These are phyloP conservation scores for Alsophila aescularia DNA, from an alignment of 2,888 invertebrate genomes.

Conservation along the genomic window DNA sequence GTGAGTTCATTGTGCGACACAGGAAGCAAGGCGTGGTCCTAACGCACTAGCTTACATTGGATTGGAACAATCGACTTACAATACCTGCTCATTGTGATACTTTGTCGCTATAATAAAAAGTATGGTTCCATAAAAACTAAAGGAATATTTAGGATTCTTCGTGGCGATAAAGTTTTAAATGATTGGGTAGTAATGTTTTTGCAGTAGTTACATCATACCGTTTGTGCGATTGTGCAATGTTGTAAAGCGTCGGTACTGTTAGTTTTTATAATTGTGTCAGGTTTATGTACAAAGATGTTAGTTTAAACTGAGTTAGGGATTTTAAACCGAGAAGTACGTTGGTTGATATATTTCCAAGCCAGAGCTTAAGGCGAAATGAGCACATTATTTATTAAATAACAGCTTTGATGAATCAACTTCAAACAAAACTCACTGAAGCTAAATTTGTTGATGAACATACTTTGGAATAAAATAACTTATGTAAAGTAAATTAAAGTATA, in stretches of 20 bases:
- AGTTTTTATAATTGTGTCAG: background rate
- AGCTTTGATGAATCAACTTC: no score
- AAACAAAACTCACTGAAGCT: no score
- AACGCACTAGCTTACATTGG: conserved; percentile 3
- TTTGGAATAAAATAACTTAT: no score
- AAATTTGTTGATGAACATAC: no score
- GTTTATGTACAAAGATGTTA: no score
- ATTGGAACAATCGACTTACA: background rate
- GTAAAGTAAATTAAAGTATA: no score
- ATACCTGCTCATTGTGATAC: background rate
- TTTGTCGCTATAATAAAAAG: background rate
- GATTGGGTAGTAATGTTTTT: background rate
- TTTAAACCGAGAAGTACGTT: no score
- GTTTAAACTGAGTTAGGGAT: no score
- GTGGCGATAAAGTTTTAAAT: background rate
- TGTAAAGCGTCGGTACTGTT: background rate
- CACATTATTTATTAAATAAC: no score
- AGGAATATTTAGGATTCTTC: background rate
- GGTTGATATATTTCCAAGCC: no score
- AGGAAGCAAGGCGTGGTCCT: conserved; percentile 9
- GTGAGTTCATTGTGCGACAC: background rate
- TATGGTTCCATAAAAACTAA: background rate
- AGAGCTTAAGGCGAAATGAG: no score
- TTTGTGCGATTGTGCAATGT: background rate
- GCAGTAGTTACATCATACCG: background rate